Evolutionary conservation across 2,797 vertebrate species (phyloP).

Genomic region (Choloepus didactylus): DNA sequence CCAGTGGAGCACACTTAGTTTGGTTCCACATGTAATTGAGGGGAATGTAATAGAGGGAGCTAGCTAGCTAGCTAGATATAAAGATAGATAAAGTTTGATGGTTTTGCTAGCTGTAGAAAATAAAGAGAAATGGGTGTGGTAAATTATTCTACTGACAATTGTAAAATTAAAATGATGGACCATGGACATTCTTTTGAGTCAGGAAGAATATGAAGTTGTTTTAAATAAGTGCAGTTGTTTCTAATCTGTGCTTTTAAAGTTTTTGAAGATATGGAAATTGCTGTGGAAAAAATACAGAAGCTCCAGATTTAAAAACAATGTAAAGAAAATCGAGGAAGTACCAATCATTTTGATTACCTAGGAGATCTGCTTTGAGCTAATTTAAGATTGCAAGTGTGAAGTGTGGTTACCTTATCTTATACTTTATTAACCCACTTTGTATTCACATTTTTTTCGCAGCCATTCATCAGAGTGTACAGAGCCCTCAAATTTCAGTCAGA

Average conservation of each 20-base stretch:
- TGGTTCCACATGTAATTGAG: conserved; percentile 35
- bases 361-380: background rate
- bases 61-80: too few species aligned
- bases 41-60: background rate
- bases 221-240: background rate
- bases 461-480: background rate
- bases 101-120: conserved; percentile 19
- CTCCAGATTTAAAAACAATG: background rate
- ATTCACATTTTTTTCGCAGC: background rate
- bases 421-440: background rate
- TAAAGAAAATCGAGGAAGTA: background rate
- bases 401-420: background rate
- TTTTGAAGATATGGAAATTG: background rate
- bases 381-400: background rate
- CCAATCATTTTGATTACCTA: background rate
- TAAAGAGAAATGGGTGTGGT: background rate
- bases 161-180: conserved; percentile 13
- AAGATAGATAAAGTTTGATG: background rate
- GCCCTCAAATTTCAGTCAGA: background rate
- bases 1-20: background rate
- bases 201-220: background rate
- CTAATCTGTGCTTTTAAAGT: background rate
- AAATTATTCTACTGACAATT: background rate
- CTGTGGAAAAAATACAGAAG: background rate
- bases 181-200: conserved; percentile 13